A percentile compares a stretch with the other conserved stretches of the same genome.
These are phyloP conservation scores for Octodon degus DNA, from an alignment of 2,113 vertebrate species.

Conservation along the genomic window DNA sequence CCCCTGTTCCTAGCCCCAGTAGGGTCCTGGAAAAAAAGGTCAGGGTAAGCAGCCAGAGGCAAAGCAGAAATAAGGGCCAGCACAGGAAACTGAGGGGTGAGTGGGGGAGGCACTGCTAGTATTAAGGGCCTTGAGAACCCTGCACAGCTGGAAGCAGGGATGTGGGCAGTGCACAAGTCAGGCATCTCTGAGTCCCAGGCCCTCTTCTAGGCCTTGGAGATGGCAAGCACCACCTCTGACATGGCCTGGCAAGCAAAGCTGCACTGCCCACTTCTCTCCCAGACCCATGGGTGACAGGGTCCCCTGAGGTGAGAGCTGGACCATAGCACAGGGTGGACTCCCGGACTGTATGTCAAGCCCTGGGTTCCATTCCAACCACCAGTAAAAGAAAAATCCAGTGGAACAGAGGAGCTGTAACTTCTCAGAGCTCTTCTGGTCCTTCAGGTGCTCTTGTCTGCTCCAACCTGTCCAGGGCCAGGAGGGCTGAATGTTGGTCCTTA, in stretches of 20 bases:
- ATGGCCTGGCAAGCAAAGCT: not conserved
- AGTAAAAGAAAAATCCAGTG: not conserved
- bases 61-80: not conserved
- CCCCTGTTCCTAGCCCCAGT: not conserved
- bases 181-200: not conserved
- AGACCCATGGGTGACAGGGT: too few relatives aligned
- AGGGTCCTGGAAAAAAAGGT: not conserved
- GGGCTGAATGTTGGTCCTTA: rapidly evolving
- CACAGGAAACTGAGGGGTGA: not conserved
- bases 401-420: not conserved
- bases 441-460: not conserved
- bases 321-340: too few relatives aligned
- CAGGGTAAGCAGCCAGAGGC: not conserved
- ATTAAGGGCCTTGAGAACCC: not conserved
- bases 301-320: not conserved
- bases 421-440: not conserved
- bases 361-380: not conserved
- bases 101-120: rapidly evolving
- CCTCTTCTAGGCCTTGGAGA: not conserved
- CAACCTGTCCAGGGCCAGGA: not conserved
- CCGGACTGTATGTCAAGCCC: too few relatives aligned
- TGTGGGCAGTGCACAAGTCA: not conserved
- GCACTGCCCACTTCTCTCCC: not conserved
- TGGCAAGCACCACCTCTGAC: not conserved
- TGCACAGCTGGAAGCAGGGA: not conserved